phyloP scores from a whole-genome alignment of 2,888 invertebrate genomes.

The Apantesis nais region DNA sequence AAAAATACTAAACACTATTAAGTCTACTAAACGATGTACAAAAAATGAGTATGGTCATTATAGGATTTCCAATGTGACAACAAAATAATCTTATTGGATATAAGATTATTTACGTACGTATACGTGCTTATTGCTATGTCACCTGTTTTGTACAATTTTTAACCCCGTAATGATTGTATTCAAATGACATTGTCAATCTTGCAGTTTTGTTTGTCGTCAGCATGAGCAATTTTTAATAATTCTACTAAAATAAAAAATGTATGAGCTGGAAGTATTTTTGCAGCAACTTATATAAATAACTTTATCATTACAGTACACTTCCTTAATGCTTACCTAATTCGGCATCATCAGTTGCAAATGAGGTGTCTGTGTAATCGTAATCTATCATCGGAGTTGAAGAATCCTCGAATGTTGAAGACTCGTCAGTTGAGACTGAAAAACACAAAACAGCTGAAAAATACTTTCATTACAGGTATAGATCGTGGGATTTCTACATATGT shows the following conservation, averaged over 20 bases:
- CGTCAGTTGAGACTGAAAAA: constrained; percentile 5
- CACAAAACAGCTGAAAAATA: neutral
- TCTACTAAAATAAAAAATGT: neutral
- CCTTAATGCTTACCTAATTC: neutral
- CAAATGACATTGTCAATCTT: too few species aligned
- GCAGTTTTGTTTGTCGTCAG: neutral
- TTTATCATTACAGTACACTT: neutral
- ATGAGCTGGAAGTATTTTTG: neutral
- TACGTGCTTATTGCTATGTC: too few species aligned
- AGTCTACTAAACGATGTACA: neutral
- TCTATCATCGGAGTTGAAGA: neutral
- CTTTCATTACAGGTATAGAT: neutral
- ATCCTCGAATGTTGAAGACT: neutral
- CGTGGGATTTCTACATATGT: too few species aligned
- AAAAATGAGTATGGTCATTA: neutral
- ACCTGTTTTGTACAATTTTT: too few species aligned
- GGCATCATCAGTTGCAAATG: neutral
- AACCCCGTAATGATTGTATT: too few species aligned
- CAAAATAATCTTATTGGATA: too few species aligned
- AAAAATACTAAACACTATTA: neutral
- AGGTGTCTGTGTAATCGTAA: constrained; percentile 2
- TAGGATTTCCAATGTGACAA: too few species aligned
- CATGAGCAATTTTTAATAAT: neutral
- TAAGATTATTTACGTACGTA: too few species aligned
- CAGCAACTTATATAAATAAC: neutral